Base-by-base conservation (phyloP, 2,113 vertebrate genomes). In the Neodontobutis hainanensis region DNA sequence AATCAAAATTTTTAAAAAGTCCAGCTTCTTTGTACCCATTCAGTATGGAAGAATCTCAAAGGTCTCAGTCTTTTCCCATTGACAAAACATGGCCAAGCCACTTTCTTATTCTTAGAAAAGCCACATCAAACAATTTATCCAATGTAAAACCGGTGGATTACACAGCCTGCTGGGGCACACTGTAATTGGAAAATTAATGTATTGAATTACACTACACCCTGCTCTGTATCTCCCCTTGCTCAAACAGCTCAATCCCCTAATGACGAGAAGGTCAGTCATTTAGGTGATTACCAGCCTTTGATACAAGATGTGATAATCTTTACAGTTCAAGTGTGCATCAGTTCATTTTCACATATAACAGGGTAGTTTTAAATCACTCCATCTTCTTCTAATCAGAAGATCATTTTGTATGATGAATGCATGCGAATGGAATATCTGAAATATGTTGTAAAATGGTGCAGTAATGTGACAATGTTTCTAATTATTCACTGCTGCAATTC, bases 171-270 rank as follows among this genome's bases (percentile, higher is more conserved):
- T 8, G 32, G 12, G 11, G 36, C 53, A 66, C 19, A 71, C 57
- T 40, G 57, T 65, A 73, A 69, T 65, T 44, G 65, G 73, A 55
- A 66, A 69, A 83, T 73, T 0, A 68, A 70, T 68, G 58, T 3
- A 73, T 66, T 51, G 36, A 19, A 65, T 48, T 51, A 12, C 44
- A 60, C 51, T 46, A 63, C 50, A 57, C 10, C 42, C 47, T 55
- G 70, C 50, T 27, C n/a, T 43, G 52, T 2, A 10, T 6, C 34
- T 6, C 43, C 50, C 9, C 32, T 75, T 12, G 51, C 49, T 45
- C 71, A 53, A 32, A 58, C 44, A 73, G 49, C 48, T 80, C 53
- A 65, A 63, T 66, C 53, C 50, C 12, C 14, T 36, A 66, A 73
- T 70, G 50, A 32, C 32, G 71, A 77, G 11, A 3, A 35, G 46